Evolutionary conservation across 2,113 vertebrate species (phyloP).

Genomic region (Odontesthes bonariensis): DNA sequence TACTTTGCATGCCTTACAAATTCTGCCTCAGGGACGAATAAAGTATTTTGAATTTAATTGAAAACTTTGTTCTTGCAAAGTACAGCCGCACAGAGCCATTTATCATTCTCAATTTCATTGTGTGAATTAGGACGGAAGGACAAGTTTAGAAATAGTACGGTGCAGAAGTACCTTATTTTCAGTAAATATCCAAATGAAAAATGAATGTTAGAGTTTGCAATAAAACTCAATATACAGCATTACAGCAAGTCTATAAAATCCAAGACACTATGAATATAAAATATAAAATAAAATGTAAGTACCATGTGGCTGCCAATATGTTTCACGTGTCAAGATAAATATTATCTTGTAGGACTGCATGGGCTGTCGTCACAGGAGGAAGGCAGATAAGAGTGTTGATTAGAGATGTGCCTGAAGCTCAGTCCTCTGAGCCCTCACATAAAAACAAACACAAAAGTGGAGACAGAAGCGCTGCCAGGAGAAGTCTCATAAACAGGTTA

Average conservation of each 20-base stretch:
- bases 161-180: no score
- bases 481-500: slow-evolving; percentile 7
- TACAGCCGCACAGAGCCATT: neutral
- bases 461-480: neutral
- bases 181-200: no score
- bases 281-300: neutral
- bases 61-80: no score
- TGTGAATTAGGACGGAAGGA: no score
- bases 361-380: neutral
- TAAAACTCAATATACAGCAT: no score
- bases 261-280: no score
- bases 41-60: neutral
- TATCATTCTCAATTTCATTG: neutral
- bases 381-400: slow-evolving; percentile 23
- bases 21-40: no score
- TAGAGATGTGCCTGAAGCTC: slow-evolving; percentile 5
- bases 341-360: neutral
- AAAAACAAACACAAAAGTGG: slow-evolving; percentile 19
- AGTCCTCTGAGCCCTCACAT: slow-evolving; percentile 5
- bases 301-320: neutral
- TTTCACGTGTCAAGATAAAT: neutral
- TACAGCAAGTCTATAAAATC: no score
- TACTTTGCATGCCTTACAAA: no score
- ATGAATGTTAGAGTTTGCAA: no score
- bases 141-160: no score